Base-by-base conservation (phyloP, 2,113 vertebrate genomes). In the Brachyhypopomus gauderio region DNA sequence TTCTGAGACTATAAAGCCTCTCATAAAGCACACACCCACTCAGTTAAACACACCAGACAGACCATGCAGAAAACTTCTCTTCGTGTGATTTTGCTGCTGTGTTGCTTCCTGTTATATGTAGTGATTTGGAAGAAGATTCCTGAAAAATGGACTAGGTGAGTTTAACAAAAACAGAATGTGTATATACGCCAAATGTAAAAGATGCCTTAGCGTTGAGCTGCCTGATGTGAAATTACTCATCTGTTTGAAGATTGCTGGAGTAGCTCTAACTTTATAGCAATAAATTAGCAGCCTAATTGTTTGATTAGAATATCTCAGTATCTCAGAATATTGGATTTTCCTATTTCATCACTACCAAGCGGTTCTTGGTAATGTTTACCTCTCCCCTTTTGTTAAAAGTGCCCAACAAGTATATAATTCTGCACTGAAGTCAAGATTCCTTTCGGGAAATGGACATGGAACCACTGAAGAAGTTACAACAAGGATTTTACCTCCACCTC, bases 71-170 rank as follows among this genome's bases (percentile, higher is more conserved):
- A 77, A 67, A 3, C 25, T 11, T 72, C 81, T 23, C 14, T 0
- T 64, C 11, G 64, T 48, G 20, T 78, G 3, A 8, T 82, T 23
- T 2, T 86, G n/a, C 2, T 87, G 1, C 41, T 55, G 7, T 0
- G 27, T 30, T 63, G 66, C 4, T 0, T 45, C 22, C 0, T 86
- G 1, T 0, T 83, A 48, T 82, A 83, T 14, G 0, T 85, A 6
- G 4, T 90, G 0, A 80, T 77, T 12, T 85, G 63, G 81, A 70
- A 2, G 12, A 0, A 22, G 5, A 7, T 81, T 0, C 19, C 64
- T 0, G n/a, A 12, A 34, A 20, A 52, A n/a, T 58, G 55, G 38
- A 6, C 14, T 2, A 48, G 83, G 91, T 92, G 84, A 84, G 91
- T 77, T 34, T 56, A 41, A 36, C 34, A 34, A 30, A 20, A n/a